Evolutionary conservation across 2,888 invertebrate species (phyloP), one percentile per base, ranked within the genome.

Genomic region (Platypus cylindrus): DNA sequence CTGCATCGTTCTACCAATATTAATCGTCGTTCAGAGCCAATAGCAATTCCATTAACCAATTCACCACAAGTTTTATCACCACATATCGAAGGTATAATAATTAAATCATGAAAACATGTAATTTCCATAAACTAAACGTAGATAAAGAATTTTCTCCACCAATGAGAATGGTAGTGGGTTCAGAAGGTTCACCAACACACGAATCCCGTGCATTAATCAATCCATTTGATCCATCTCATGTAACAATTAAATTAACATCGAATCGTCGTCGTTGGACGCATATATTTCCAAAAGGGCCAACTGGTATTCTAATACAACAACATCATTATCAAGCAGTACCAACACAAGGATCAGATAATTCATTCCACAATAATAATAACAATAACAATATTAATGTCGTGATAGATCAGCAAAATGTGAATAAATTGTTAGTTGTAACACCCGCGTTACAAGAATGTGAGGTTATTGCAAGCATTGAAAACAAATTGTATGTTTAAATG

Each of bases 211-310:
- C 91, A 1, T 68, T 91, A 26, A 93, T 98, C 51, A 97, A 98
- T 64, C 98, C 98, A 0, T 98, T 98, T 59, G 94, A 94, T 59
- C 97, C 97, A 0, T 93, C 94, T 0, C 89, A 94, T 56, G 91
- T 97, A 35, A 90, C 91, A 18, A 91, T 94, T 46, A 94, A 94
- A 61, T 65, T 93, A 29, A 95, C 94, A 1, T 93, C 94, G 32
- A 94, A 94, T 60, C 70, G 95, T 30, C 67, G 95, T 18, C 72
- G 97, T 36, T 98, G 98, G 98, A 94, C 94, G 1, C 97, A 98
- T 60, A 95, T 95, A 51, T 98, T 98, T 61, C 97, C 97, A 2
- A 86, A 87, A 68, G 81, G 80, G 29, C 89, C 89, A 4, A 84
- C 85, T 0, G 90, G 90, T 3, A 85, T 87, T 12, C 63, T 90